Evolutionary conservation across 2,888 invertebrate species (phyloP), one percentile per base, ranked within the genome.

Genomic region (Epirrhoe tristata): DNA sequence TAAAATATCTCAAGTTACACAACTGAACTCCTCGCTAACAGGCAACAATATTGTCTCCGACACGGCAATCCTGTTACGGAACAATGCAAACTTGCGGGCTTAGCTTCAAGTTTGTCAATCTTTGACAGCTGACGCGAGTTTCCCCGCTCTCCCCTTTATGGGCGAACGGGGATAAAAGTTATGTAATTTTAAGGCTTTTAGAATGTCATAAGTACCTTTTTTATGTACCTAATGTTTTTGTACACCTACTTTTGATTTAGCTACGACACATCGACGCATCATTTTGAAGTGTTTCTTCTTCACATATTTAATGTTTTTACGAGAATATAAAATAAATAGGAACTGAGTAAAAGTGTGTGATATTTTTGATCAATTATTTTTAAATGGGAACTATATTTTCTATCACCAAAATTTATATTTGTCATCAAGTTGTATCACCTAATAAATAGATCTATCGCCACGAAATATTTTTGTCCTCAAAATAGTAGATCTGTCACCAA

Each of bases 11-110:
- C 36, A 59, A 59, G 31, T 60, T 61, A 53, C 53, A 46, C 43
- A 53, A 48, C 56, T 39, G 24, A 56, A 43, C 39, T 36, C 55
- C 57, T 52, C 24, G 34, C 52, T 63, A 14, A 58, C 57, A 58
- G 53, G 51, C 57, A 63, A 66, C 62, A 62, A 62, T 51, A 58
- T 63, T 63, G 58, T 59, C 63, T 56, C 43, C 5, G 36, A 58
- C 66, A 54, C 17, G 31, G 60, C 60, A 60, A 63, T 66, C 63
- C 51, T 60, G 54, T 69, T 69, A 69, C 60, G 16, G 32, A 62
- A 63, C 63, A 69, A 63, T 59, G 54, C 43, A 57, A 67, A 60
- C 60, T 67, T 59, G 57, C 43, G 53, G 57, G 6, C 57, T 64
- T 17, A 39, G 34, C 53, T 6, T 7, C 46, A 67, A 67, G 52